phyloP scores from a whole-genome alignment of 2,888 invertebrate genomes.

The Rapana venosa region DNA sequence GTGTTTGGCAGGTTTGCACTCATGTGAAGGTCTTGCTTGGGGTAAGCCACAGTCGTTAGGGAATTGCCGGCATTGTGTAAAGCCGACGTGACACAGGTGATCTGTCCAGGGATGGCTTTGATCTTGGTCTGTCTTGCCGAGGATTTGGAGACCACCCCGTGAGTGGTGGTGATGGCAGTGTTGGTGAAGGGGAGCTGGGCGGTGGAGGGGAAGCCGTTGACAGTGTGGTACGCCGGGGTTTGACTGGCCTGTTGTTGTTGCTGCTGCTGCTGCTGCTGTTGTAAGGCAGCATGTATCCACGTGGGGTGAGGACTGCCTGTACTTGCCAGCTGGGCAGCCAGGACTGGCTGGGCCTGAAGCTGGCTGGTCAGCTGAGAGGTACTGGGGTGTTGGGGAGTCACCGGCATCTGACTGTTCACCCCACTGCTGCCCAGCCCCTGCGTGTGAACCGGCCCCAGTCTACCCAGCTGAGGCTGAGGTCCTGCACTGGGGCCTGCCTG shows the following conservation, averaged over 20 bases:
- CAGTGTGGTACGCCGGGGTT: neutral
- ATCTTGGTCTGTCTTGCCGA: conserved; percentile 19
- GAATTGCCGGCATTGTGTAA: neutral
- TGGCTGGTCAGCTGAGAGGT: conserved; percentile 7
- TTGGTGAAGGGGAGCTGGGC: neutral
- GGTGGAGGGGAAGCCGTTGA: conserved; percentile 39
- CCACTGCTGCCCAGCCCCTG: neutral
- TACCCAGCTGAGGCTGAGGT: neutral
- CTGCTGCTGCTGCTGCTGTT: conserved; percentile 7
- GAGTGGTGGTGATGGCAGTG: neutral
- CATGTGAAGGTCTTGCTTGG: conserved; percentile 16
- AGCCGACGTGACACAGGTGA: neutral
- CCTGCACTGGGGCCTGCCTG: neutral
- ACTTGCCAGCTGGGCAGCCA: conserved; percentile 34
- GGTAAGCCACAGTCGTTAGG: neutral
- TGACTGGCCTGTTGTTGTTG: neutral
- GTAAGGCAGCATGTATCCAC: conserved; percentile 17
- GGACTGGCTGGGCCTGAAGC: conserved; percentile 9
- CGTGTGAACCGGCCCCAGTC: neutral
- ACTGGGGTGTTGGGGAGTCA: neutral
- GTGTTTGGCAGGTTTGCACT: neutral
- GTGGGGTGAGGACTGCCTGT: conserved; percentile 17
- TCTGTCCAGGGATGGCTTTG: conserved; percentile 9
- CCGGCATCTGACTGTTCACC: neutral
- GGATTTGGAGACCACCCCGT: neutral